Conservation (phyloP, 2,113 vertebrate genomes). For the Sclerurus mexicanus region DNA sequence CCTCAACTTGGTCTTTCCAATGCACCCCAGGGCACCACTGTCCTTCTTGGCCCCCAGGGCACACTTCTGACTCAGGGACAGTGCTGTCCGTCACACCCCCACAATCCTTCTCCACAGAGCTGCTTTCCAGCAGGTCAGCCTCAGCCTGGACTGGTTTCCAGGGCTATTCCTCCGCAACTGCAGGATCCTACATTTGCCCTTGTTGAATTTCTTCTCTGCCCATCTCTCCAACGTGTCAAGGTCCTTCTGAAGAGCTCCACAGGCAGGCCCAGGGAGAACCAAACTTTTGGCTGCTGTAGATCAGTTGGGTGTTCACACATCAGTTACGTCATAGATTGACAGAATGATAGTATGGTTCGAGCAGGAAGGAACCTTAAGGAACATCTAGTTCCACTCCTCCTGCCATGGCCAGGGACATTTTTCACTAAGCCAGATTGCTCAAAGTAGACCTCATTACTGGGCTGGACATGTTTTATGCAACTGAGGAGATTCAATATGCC, state of each 20-base stretch:
- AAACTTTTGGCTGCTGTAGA: background rate
- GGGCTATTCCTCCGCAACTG: background rate
- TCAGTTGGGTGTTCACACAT: rapidly evolving
- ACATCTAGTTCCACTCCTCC: rapidly evolving
- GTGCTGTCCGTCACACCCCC: background rate
- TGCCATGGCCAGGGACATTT: rapidly evolving
- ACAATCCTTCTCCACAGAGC: background rate
- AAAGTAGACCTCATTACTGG: background rate
- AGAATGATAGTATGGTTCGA: background rate
- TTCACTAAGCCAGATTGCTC: background rate
- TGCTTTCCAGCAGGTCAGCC: background rate
- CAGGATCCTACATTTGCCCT: background rate
- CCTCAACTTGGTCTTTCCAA: background rate
- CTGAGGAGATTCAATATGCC: background rate
- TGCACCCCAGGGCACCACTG: too few relatives aligned
- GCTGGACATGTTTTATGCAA: rapidly evolving
- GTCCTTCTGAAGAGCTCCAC: background rate
- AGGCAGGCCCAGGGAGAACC: rapidly evolving
- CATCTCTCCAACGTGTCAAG: rapidly evolving
- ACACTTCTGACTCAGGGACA: background rate
- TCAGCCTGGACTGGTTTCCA: background rate
- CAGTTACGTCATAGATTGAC: background rate
- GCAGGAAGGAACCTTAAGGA: background rate
- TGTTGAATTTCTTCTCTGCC: background rate
- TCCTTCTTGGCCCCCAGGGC: too few relatives aligned